A percentile compares a stretch with the other conserved stretches of the same genome.
Conservation (phyloP, 2,113 vertebrate genomes). For the Daphoenositta chrysoptera region DNA sequence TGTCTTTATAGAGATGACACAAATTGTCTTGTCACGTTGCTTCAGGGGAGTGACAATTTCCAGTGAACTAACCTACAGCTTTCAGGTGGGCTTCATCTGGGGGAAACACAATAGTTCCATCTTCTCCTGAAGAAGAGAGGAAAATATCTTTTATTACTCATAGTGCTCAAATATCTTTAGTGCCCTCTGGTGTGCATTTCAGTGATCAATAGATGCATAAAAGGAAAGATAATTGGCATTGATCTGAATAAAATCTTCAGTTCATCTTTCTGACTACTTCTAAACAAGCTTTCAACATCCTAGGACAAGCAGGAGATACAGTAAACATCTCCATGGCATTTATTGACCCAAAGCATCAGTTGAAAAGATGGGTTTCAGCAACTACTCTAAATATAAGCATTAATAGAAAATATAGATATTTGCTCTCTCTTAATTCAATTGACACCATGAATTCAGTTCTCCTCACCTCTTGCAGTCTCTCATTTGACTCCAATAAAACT, state of each 20-base stretch:
- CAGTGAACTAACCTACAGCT: neutral
- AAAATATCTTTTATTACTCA: neutral
- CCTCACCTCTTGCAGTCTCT: neutral
- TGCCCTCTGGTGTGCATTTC: conserved; percentile 45
- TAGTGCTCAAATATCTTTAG: conserved; percentile 7
- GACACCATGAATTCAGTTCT: neutral
- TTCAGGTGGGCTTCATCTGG: neutral
- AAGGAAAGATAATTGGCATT: neutral
- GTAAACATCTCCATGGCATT: neutral
- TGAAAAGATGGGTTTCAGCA: neutral
- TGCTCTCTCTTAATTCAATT: neutral
- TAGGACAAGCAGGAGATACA: neutral
- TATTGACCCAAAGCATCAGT: neutral
- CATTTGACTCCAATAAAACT: neutral
- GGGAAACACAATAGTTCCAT: neutral
- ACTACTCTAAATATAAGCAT: neutral
- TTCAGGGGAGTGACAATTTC: neutral
- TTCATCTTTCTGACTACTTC: neutral
- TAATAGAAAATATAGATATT: neutral
- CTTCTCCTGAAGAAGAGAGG: neutral
- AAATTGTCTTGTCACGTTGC: neutral
- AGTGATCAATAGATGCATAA: neutral
- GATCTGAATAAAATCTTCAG: neutral
- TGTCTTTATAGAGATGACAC: neutral
- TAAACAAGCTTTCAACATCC: neutral